phyloP scores from a whole-genome alignment of 2,113 vertebrate species.

The Urocitellus parryii region DNA sequence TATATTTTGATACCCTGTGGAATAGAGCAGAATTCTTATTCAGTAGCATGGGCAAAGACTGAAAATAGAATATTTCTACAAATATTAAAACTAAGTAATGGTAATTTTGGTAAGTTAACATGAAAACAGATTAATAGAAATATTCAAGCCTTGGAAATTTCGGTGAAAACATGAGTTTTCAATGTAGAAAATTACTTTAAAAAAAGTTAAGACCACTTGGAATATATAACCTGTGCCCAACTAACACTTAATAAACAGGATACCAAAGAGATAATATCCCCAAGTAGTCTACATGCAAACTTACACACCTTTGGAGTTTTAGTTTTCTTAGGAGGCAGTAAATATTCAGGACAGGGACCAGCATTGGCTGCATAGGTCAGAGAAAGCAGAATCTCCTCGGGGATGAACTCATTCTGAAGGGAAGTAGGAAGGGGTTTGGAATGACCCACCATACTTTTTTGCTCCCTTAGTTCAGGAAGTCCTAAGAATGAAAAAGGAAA shows the following conservation, averaged over 20 bases:
- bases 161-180: conserved; percentile 27
- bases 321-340: conserved; percentile 77
- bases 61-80: conserved; percentile 34
- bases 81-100: conserved; percentile 22
- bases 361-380: conserved; percentile 85
- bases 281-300: conserved; percentile 40
- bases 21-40: conserved; percentile 4
- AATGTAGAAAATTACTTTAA: not conserved
- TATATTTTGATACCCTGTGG: not conserved
- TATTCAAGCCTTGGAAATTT: conserved; percentile 2
- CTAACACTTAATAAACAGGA: not conserved
- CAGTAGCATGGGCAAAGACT: not conserved
- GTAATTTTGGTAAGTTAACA: conserved; percentile 46
- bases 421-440: conserved; percentile 66
- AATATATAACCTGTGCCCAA: not conserved
- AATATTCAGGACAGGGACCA: conserved; percentile 75
- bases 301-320: conserved; percentile 81
- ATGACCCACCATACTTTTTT: not conserved
- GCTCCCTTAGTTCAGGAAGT: conserved; percentile 72
- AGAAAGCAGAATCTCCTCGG: conserved; percentile 89
- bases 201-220: not conserved
- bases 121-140: conserved; percentile 25
- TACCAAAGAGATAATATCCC: not conserved
- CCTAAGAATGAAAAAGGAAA: conserved; percentile 68
- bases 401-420: conserved; percentile 84